Conservation (phyloP, 2,888 invertebrate genomes). For the Torymus texanus region DNA sequence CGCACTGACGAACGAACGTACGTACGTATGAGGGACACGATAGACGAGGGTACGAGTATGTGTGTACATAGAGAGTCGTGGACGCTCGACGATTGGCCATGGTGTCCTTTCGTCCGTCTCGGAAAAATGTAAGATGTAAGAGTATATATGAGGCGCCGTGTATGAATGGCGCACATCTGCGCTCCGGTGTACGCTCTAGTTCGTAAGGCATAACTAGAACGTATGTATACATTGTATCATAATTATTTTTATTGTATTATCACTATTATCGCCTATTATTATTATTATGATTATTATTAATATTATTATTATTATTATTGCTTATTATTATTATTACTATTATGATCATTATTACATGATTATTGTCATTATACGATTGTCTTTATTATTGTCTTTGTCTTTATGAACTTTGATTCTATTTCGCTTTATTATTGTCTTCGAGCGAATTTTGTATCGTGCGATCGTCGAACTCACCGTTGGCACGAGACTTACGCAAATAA, state of each 20-base stretch:
- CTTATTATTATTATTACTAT: slow-evolving; percentile 47
- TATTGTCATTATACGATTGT: slow-evolving; percentile 59
- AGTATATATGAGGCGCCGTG: not conserved
- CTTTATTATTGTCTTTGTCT: slow-evolving; percentile 58
- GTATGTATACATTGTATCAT: slow-evolving; percentile 71
- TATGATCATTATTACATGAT: slow-evolving; percentile 52
- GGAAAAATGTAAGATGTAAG: not conserved
- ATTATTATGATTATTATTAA: slow-evolving; percentile 20
- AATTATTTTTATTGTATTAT: slow-evolving; percentile 65
- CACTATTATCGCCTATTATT: slow-evolving; percentile 44
- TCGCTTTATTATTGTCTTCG: slow-evolving; percentile 52
- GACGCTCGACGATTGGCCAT: slow-evolving; percentile 19
- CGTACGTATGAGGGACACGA: too few relatives aligned
- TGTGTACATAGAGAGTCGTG: too few relatives aligned
- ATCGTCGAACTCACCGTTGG: slow-evolving; percentile 12
- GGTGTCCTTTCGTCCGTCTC: not conserved
- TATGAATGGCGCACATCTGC: not conserved
- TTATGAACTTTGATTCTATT: slow-evolving; percentile 44
- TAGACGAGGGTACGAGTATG: too few relatives aligned
- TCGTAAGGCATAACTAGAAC: slow-evolving; percentile 66
- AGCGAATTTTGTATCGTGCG: slow-evolving; percentile 28
- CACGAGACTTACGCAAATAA: not conserved
- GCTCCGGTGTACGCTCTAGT: slow-evolving; percentile 54
- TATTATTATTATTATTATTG: slow-evolving; percentile 50
- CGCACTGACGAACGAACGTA: too few relatives aligned